Evolutionary conservation across 2,888 invertebrate species (phyloP), one percentile per base, ranked within the genome.

Genomic region (Leptinotarsa haldemani): DNA sequence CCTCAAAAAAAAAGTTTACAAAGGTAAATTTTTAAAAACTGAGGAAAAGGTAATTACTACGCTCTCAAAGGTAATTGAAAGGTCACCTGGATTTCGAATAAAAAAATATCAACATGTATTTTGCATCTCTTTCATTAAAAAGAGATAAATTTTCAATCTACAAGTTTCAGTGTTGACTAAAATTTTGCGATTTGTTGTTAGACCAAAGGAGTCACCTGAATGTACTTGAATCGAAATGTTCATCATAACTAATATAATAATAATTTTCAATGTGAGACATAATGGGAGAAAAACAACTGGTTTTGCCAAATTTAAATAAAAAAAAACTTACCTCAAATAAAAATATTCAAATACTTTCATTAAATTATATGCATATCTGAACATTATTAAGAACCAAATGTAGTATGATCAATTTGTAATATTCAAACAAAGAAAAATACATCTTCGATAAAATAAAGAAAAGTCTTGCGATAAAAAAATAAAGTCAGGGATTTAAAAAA

Each of bases 271-370:
- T 30, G 30, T 7, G 7, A 30, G 7, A 30, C 7, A 7, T 30
- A 30, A 30, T 30, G 25, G 30, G 1, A 1, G 1, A 18, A 48
- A 61, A 76, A 40, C 25, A 69, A 71, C 77, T 78, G 78, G 77
- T 74, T 75, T 72, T 71, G 70, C 65, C 67, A 73, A 66, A 65
- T 65, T 47, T 25, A 77, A 73, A 71, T 40, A 73, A 69, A 65
- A 70, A 70, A 66, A 47, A 71, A 76, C 76, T 76, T 74, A 75
- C 77, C 77, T 77, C 75, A 70, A 71, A 64, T 25, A 13, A 74
- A 70, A 69, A 75, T 63, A 69, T n/a, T 50, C 25, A 20, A 67
- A 52, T 20, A 20, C 4, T 12, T 52, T 52, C 16, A 16, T 12
- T 18, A 48, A 66, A 66, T 50, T 48, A 50, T n/a, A 30, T 7